phyloP scores from a whole-genome alignment of 2,888 invertebrate genomes.

The Achlya flavicornis region DNA sequence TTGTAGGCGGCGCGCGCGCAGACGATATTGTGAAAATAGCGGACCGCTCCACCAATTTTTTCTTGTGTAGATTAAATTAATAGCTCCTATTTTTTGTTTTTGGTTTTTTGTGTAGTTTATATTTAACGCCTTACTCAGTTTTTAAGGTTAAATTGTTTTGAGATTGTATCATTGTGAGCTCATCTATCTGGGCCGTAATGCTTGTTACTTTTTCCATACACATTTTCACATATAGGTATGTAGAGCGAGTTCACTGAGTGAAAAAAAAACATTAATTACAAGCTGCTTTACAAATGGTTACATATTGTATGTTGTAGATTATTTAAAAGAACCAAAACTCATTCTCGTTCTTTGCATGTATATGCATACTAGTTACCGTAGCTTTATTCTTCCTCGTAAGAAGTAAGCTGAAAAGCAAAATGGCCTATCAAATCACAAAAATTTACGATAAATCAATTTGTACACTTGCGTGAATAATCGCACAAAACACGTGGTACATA shows the following conservation, averaged over 20 bases:
- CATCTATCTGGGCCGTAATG: background rate
- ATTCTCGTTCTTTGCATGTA: no score
- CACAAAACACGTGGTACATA: conserved; percentile 35
- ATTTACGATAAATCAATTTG: conserved; percentile 24
- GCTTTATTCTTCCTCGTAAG: background rate
- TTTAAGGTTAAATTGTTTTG: background rate
- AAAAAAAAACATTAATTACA: no score
- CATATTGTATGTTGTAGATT: no score
- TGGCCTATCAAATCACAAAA: no score
- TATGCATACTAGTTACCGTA: no score
- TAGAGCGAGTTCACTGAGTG: no score
- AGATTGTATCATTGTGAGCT: background rate
- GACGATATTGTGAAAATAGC: conserved; percentile 28
- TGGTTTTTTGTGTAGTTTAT: background rate
- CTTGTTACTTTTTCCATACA: background rate
- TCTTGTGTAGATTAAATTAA: conserved; percentile 19
- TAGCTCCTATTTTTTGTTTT: conserved; percentile 18
- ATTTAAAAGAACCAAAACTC: no score
- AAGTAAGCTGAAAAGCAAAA: background rate
- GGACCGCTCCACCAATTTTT: conserved; percentile 14
- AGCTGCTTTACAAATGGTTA: no score
- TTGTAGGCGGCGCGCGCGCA: conserved; percentile 64
- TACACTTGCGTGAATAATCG: conserved; percentile 42
- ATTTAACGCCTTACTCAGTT: conserved; percentile 1
- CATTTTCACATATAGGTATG: no score